Evolutionary conservation across 2,888 invertebrate genomes (phyloP), one percentile per base, ranked within the genome.

Genomic region (Aphidius colemani): DNA sequence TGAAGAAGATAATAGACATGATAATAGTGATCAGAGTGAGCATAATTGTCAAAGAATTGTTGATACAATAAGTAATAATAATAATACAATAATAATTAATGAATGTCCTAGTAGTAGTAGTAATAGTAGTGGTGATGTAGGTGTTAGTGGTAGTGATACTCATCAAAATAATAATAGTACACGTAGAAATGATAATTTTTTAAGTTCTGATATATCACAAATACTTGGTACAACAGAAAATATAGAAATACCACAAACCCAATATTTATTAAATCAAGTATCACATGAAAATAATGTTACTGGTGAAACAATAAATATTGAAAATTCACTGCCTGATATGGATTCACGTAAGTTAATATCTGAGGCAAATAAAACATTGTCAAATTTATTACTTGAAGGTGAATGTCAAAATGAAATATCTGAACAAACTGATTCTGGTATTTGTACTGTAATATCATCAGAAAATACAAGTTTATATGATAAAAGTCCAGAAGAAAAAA

Each of bases 401-500:
- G 86, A 86, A 67, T 85, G 84, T 13, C 78, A 84, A 63, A 85
- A 85, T 71, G 84, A 86, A 10, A 88, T 90, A 70, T 89, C 88
- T 5, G 89, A 88, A 41, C 85, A 86, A 30, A 84, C 85, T 8
- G 90, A 90, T 77, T 90, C 90, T 0, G 90, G 90, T 0, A 88
- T 90, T 58, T 89, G 90, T 74, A 90, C 90, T 39, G 81, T 82
- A 1, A 78, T 81, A 63, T 82, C 82, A 0, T 82, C 82, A 7
- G 90, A 90, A 78, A 90, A 89, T 69, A 90, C 90, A 43, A 90
- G 90, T 72, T 80, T 90, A 4, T 82, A 82, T 60, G 82, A 82
- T 58, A 82, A 82, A 60, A 82, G 82, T 65, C 82, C 82, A 0
- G 82, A 82, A 50, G 82, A 82, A 55, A 81, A 78, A 66, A 81